A percentile compares a stretch with the other conserved stretches of the same genome.
phyloP scores from a whole-genome alignment of 2,888 invertebrate species.

The Cacoxenus indagator region DNA sequence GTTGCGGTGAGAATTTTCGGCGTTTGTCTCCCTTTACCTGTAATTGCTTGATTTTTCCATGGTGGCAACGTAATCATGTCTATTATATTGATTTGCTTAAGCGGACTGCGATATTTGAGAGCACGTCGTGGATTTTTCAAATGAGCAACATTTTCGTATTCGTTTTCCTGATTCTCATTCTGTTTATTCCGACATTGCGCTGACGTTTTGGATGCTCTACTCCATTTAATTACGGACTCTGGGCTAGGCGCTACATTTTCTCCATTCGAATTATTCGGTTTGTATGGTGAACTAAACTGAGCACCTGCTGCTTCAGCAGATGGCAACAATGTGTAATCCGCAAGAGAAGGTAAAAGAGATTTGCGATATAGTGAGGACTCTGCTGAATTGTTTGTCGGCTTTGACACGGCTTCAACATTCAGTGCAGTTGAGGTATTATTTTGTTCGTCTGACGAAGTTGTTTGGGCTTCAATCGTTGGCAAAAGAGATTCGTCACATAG shows the following conservation, averaged over 20 bases:
- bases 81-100: slow-evolving; percentile 64
- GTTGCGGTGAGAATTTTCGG: background rate
- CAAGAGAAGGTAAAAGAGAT: no score
- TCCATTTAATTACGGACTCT: background rate
- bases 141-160: slow-evolving; percentile 49
- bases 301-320: slow-evolving; percentile 23
- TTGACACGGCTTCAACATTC: no score
- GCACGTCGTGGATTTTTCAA: slow-evolving; percentile 56
- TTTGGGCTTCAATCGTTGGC: no score
- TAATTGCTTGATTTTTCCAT: slow-evolving; percentile 43
- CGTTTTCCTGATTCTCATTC: slow-evolving; percentile 38
- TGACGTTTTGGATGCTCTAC: background rate
- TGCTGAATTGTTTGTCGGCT: no score
- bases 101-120: slow-evolving; percentile 54
- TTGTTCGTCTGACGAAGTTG: no score
- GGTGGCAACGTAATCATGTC: slow-evolving; percentile 61
- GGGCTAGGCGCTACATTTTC: slow-evolving; percentile 60
- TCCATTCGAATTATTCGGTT: slow-evolving; percentile 60
- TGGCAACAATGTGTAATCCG: no score
- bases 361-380: no score
- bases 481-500: no score
- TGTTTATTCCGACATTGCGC: background rate
- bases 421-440: no score
- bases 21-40: background rate
- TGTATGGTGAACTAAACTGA: no score